Conservation (phyloP, 1,140 invertebrate genomes). For the Zeugodacus cucurbitae region DNA sequence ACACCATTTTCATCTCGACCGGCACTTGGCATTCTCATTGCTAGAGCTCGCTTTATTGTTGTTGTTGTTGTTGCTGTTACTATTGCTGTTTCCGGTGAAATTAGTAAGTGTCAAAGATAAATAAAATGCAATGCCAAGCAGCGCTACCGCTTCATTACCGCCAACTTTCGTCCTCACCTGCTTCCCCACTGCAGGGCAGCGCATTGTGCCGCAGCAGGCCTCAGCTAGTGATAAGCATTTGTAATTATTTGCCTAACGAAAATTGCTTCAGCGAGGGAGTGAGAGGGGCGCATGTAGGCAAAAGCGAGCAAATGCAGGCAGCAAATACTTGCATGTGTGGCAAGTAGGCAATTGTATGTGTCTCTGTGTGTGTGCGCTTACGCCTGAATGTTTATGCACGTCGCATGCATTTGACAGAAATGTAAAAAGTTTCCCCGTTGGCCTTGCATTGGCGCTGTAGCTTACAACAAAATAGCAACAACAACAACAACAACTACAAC, state of each 20-base stretch:
- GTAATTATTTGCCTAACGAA: conserved; percentile 22
- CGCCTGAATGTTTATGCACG: background rate
- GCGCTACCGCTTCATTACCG: background rate
- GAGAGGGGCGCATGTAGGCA: background rate
- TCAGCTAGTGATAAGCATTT: conserved; percentile 1
- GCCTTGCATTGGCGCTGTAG: background rate
- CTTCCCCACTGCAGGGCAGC: background rate
- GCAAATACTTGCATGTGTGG: background rate
- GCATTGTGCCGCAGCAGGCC: background rate
- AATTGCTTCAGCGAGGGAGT: background rate
- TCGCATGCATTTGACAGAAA: conserved; percentile 25
- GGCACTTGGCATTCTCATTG: background rate
- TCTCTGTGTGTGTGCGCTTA: background rate
- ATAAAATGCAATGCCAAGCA: conserved; percentile 3
- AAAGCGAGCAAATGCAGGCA: background rate
- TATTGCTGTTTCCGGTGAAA: conserved; percentile 7
- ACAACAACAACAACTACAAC: background rate
- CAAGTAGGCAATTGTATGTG: background rate
- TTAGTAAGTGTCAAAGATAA: conserved; percentile 31
- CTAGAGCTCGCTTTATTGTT: background rate
- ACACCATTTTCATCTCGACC: conserved; percentile 7
- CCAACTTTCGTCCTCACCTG: background rate
- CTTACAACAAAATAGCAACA: background rate
- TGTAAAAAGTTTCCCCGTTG: conserved; percentile 19
- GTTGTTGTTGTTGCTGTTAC: background rate